phyloP scores from a whole-genome alignment of 2,797 vertebrate genomes.

The Poecilia velifera region DNA sequence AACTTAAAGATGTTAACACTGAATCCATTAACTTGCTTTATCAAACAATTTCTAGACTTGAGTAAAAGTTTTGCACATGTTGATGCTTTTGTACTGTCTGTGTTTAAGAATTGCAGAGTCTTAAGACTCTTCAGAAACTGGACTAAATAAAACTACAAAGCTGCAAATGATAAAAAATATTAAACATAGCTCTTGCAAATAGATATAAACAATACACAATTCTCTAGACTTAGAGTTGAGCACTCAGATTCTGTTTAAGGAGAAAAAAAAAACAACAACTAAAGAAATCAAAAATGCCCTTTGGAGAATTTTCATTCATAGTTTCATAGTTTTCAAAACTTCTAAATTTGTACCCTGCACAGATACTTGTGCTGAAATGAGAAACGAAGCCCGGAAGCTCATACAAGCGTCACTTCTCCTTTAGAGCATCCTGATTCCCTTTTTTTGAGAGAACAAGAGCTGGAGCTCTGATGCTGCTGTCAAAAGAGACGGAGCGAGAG shows the following conservation, averaged over 20 bases:
- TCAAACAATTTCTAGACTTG: background rate
- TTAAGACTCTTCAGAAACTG: background rate
- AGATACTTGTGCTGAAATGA: background rate
- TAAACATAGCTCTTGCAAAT: background rate
- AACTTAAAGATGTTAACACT: too few species aligned
- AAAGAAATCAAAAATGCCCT: background rate
- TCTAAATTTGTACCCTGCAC: background rate
- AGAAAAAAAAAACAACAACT: background rate
- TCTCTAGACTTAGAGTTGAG: background rate
- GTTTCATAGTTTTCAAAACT: background rate
- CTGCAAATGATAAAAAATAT: background rate
- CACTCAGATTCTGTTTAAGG: background rate
- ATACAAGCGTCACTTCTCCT: background rate
- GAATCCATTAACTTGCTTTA: background rate
- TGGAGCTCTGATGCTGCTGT: slow-evolving; percentile 17
- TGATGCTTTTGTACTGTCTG: background rate
- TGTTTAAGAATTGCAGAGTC: background rate
- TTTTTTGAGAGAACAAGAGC: slow-evolving; percentile 4
- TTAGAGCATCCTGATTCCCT: background rate
- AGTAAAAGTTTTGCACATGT: background rate
- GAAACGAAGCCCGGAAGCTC: background rate
- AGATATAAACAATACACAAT: background rate
- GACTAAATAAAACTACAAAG: background rate
- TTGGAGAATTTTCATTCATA: background rate
- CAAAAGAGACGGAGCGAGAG: slow-evolving; percentile 12